Percentiles rank a stretch among this genome's conserved stretches.
Evolutionary conservation across 1,140 invertebrate genomes (phyloP).

Genomic region (Drosophila nigrodunni): DNA sequence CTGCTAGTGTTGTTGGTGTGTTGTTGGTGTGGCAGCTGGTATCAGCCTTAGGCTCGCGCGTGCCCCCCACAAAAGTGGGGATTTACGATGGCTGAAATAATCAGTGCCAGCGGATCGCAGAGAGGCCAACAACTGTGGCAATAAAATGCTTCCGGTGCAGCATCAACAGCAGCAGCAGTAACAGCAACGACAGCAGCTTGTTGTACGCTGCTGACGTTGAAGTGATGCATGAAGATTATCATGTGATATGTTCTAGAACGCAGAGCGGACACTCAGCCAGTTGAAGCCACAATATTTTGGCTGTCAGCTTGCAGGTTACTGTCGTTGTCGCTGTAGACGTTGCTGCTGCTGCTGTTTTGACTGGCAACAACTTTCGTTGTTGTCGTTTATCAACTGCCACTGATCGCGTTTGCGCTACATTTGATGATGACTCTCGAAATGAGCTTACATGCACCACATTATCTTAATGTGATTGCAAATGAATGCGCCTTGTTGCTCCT

Average conservation of each 20-base stretch:
- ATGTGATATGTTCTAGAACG: slow-evolving; percentile 78
- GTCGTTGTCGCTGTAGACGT: slow-evolving; percentile 26
- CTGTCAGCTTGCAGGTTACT: slow-evolving; percentile 54
- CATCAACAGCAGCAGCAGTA: slow-evolving; percentile 31
- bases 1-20: slow-evolving; percentile 17
- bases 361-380: slow-evolving; percentile 45
- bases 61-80: slow-evolving; percentile 75
- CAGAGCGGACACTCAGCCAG: slow-evolving; percentile 27
- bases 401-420: slow-evolving; percentile 70
- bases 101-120: slow-evolving; percentile 77
- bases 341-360: slow-evolving; percentile 28
- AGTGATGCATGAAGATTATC: slow-evolving; percentile 83
- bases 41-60: slow-evolving; percentile 60
- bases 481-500: slow-evolving; percentile 56
- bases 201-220: slow-evolving; percentile 63
- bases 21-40: slow-evolving; percentile 43
- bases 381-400: slow-evolving; percentile 73
- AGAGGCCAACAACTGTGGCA: slow-evolving; percentile 58
- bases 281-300: slow-evolving; percentile 63
- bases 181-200: slow-evolving; percentile 35
- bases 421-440: slow-evolving; percentile 67
- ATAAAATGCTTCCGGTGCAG: slow-evolving; percentile 81
- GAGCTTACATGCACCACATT: slow-evolving; percentile 74
- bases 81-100: slow-evolving; percentile 75
- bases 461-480: slow-evolving; percentile 82